These are phyloP conservation scores for Sebastes elongatus DNA, from an alignment of 2,797 vertebrate species.

Conservation along the genomic window DNA sequence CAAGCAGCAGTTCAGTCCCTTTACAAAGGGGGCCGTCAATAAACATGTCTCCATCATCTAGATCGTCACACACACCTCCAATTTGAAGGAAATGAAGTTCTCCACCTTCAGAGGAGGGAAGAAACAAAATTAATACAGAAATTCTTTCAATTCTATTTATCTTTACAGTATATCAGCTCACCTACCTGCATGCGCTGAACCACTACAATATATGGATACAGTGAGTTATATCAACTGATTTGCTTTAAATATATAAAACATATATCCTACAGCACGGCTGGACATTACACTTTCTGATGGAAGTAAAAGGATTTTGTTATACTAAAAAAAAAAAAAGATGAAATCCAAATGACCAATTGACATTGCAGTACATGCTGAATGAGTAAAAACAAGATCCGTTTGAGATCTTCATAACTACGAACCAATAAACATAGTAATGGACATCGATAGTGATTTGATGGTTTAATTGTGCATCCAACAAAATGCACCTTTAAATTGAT, in stretches of 20 bases:
- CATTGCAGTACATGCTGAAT: not conserved
- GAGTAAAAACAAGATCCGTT: not conserved
- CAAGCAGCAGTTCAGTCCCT: slow-evolving; percentile 91
- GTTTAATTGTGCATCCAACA: not conserved
- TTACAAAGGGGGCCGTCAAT: slow-evolving; percentile 97
- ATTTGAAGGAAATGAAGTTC: slow-evolving; percentile 99
- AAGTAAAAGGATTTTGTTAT: not conserved
- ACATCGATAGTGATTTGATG: not conserved
- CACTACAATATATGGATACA: not conserved
- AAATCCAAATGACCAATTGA: not conserved
- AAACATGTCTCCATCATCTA: slow-evolving; percentile 97
- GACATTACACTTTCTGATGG: not conserved
- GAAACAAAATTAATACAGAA: not conserved
- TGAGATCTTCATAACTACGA: not conserved
- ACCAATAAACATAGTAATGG: not conserved
- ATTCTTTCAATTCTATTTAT: not conserved
- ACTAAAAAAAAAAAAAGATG: no score
- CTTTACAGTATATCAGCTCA: not conserved
- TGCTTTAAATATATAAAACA: not conserved
- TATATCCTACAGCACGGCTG: not conserved
- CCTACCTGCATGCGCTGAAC: not conserved
- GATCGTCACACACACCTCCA: slow-evolving; percentile 97
- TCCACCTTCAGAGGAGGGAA: slow-evolving; percentile 86
- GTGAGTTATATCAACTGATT: not conserved
- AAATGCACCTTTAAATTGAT: not conserved